Percentiles rank a stretch among this genome's conserved stretches.
Conservation (phyloP, 2,113 vertebrate species). For the Scomber colias region DNA sequence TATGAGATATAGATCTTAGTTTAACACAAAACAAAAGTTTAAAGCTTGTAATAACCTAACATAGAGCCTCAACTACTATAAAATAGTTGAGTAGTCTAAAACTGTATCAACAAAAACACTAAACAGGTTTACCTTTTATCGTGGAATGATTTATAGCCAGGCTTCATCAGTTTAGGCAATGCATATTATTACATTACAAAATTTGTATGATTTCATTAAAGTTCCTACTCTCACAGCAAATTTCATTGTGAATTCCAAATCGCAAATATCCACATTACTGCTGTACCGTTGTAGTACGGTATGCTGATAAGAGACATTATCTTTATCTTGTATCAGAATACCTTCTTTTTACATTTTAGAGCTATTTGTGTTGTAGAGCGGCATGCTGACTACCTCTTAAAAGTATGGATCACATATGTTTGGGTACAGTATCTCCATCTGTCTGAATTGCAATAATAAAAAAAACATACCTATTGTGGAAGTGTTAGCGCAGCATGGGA, state of each 20-base stretch:
- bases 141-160: neutral
- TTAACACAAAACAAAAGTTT: too few species aligned
- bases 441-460: neutral
- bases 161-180: too few species aligned
- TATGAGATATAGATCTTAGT: neutral
- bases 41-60: too few species aligned
- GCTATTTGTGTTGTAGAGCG: neutral
- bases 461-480: slow-evolving; percentile 1
- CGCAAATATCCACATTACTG: neutral
- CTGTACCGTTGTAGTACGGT: neutral
- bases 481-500: neutral
- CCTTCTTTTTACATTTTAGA: neutral
- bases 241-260: neutral
- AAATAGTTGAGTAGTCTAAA: neutral
- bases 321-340: neutral
- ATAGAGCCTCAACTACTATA: neutral
- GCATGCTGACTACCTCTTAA: too few species aligned
- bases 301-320: neutral
- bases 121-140: neutral
- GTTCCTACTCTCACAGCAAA: neutral
- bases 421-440: neutral
- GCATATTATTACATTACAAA: too few species aligned
- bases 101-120: neutral
- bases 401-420: neutral
- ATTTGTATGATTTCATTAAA: too few species aligned